Base-by-base conservation (phyloP, 2,888 invertebrate species). In the Dryococelus australis region DNA sequence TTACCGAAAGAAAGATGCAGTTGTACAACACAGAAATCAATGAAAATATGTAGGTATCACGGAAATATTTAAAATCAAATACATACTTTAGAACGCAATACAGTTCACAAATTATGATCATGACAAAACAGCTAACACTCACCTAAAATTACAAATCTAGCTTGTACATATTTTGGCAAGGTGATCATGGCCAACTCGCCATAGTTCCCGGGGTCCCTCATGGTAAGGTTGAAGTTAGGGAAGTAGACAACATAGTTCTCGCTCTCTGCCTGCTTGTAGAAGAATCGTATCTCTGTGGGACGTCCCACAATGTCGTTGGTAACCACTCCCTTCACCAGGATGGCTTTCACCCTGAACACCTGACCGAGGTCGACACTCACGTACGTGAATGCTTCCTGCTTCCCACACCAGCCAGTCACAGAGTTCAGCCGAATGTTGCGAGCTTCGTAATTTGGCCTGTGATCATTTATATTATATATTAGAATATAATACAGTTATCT, bases 231-330 rank as follows among this genome's bases (percentile, higher is more conserved):
- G 92, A 98, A 98, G 91, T 99, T 99, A 85, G 99, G 98, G 94
- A 98, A 99, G 91, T 99, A 99, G 0, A 99, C 98, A 6, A 99
- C 98, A 91, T 98, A 99, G 91, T 98, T 98, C 91, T 98, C 98
- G 90, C 94, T 96, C 92, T 98, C 98, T 35, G 97, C 95, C 93
- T 98, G 97, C 92, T 99, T 99, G 92, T 99, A 99, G 94, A 99
- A 99, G 93, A 99, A 98, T 90, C 99, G 95, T 88, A 99, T 98
- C 94, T 99, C 98, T 0, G 98, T 99, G 3, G 99, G 99, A 88
- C 99, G 95, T 85, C 99, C 99, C 1, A 98, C 98, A 89, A 98
- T 97, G 91, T 98, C 98, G 90, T 98, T 98, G 0, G 98, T 98
- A 1, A 98, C 97, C 10, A 98, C 98, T 86, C 98, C 98, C 93